A percentile compares a stretch with the other conserved stretches of the same genome.
Conservation (phyloP, 64 coral and sea anemone species). For the Stichodactyla mertensii region DNA sequence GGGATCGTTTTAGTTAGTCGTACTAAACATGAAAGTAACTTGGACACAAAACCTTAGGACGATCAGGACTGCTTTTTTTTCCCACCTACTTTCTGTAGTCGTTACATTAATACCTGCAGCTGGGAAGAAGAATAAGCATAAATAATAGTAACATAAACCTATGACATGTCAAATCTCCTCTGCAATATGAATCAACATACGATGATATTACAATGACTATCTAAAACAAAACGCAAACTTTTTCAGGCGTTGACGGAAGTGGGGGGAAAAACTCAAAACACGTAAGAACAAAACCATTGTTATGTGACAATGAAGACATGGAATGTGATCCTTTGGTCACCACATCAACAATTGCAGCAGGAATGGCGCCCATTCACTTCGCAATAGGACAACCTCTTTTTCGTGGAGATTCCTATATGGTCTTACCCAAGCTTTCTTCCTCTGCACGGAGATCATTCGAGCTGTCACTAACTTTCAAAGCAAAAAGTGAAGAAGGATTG, state of each 20-base stretch:
- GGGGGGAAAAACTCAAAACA: not conserved
- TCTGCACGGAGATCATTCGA: slow-evolving; percentile 13
- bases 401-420: slow-evolving; percentile 4
- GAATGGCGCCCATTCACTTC: not conserved
- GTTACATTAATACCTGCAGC: too few species aligned
- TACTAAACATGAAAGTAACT: too few species aligned
- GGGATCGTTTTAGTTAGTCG: too few species aligned
- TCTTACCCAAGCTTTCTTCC: slow-evolving; percentile 1
- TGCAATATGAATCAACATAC: too few species aligned
- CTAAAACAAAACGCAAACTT: not conserved
- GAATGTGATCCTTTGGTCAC: not conserved
- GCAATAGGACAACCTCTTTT: not conserved
- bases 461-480: slow-evolving; percentile 2
- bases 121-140: too few species aligned
- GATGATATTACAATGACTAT: too few species aligned
- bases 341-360: not conserved
- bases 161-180: too few species aligned
- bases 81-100: too few species aligned
- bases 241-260: not conserved
- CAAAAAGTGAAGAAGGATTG: slow-evolving; percentile 13
- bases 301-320: not conserved
- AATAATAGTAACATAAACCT: too few species aligned
- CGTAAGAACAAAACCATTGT: not conserved
- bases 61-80: too few species aligned
- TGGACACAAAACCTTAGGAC: too few species aligned